phyloP scores from a whole-genome alignment of 1,140 invertebrate species.

The Monochamus saltuarius region DNA sequence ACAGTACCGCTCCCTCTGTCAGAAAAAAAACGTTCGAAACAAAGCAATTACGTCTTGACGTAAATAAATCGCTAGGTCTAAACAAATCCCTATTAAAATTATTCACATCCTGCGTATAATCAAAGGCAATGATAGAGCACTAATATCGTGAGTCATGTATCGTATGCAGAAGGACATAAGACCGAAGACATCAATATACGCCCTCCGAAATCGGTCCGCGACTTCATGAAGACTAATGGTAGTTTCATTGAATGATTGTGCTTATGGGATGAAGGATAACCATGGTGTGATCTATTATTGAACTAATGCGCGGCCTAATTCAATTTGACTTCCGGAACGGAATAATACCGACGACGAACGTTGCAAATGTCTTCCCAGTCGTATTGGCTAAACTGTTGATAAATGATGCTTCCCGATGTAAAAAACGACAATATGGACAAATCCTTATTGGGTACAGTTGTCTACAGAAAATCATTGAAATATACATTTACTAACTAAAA shows the following conservation, averaged over 20 bases:
- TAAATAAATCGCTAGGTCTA: conserved; percentile 24
- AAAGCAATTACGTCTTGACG: conserved; percentile 12
- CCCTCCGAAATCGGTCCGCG: conserved; percentile 21
- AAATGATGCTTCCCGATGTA: no score
- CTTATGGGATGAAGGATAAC: conserved; percentile 18
- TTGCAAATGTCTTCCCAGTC: no score
- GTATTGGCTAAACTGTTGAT: no score
- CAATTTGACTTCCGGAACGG: no score
- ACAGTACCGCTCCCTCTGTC: conserved; percentile 15
- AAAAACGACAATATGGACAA: no score
- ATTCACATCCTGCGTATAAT: conserved; percentile 24
- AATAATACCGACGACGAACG: no score
- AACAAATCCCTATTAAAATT: conserved; percentile 24
- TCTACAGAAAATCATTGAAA: no score
- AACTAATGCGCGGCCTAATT: no score
- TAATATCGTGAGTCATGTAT: conserved; percentile 2
- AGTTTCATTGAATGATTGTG: conserved; percentile 32
- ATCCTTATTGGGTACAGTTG: no score
- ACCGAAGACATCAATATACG: conserved; percentile 23
- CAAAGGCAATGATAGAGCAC: conserved; percentile 25
- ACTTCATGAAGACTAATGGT: conserved; percentile 32
- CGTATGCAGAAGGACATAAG: conserved; percentile 21
- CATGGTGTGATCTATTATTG: conserved; percentile 1
- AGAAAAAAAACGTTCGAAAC: conserved; percentile 6
- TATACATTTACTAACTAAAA: no score